Evolutionary conservation across 92 coral and sea anemone species (phyloP), one percentile per base, ranked within the genome.

Genomic region (Zoanthus sansibaricus): DNA sequence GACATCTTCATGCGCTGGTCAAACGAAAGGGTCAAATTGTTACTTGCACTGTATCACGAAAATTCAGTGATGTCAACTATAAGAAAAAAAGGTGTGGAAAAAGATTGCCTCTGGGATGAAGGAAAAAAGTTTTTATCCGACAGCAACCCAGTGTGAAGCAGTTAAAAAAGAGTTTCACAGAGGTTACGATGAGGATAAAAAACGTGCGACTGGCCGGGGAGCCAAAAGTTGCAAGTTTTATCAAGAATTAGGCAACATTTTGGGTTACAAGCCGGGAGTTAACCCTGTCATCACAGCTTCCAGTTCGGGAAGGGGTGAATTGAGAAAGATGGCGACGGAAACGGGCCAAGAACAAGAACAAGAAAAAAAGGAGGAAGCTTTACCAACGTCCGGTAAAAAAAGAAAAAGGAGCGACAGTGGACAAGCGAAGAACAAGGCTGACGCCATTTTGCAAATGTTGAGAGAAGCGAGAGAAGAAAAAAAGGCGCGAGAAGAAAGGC

Each of bases 331-430:
- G 18, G 32, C 16, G 16, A 32, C 71, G 54, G 76, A 82, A 33
- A 67, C 77, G 11, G 64, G 76, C 71, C 52, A 14, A 4, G 37
- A 82, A 68, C 42, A 37, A 37, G 75, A 42, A 4, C 33, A 44
- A 62, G 67, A 82, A 17, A 73, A 82, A 8, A 31, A 16, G 54
- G 71, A 64, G 31, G 25, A 7, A 64, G 71, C 71, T 8, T 16
- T 17, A 64, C 51, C 32, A 17, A 46, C 78, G 14, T 58, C 4
- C 3, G 59, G 59, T 54, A 72, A 83, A 71, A 83, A 82, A 77
- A 83, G 87, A 71, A 83, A 51, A 71, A 14, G 78, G 70, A 83
- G 79, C 52, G 79, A 83, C 70, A 71, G 87, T 37, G 78, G 87
- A 59, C 72, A 44, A 61, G 16, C 79, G 32, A 83, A 51, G 37